A percentile compares a stretch with the other conserved stretches of the same genome.
These are phyloP conservation scores for Pantala flavescens DNA, from an alignment of 1,140 invertebrate species.

Conservation along the genomic window DNA sequence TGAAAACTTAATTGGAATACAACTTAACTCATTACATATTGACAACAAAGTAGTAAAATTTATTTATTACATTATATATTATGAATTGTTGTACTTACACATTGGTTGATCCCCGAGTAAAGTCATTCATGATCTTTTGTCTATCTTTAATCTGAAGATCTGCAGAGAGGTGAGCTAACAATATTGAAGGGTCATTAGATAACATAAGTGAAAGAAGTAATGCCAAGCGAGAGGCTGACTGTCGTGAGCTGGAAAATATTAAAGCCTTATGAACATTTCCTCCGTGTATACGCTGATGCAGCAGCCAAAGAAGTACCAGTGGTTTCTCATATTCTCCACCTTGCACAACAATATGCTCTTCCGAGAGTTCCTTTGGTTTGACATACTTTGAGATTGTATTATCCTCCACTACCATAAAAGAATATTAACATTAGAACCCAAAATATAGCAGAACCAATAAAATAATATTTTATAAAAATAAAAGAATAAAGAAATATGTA, in stretches of 20 bases:
- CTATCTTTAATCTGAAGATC: neutral
- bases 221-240: constrained; percentile 60
- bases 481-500: no score
- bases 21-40: no score
- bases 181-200: neutral
- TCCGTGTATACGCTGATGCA: constrained; percentile 60
- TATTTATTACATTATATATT: no score
- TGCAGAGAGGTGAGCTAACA: neutral
- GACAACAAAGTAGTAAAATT: no score
- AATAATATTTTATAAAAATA: no score
- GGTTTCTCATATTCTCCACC: constrained; percentile 59
- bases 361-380: constrained; percentile 70
- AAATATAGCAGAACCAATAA: no score
- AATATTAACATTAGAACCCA: no score
- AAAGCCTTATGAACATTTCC: constrained; percentile 63
- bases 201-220: constrained; percentile 40
- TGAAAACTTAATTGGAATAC: no score
- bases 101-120: neutral
- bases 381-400: constrained; percentile 65
- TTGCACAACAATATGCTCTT: constrained; percentile 51
- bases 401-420: constrained; percentile 26
- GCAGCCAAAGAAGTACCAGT: constrained; percentile 39
- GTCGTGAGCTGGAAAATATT: constrained; percentile 79
- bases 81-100: no score
- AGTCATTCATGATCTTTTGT: neutral